Percentiles rank a stretch among this genome's conserved stretches.
phyloP scores from a whole-genome alignment of 2,888 invertebrate species.

The Meghimatium bilineatum region DNA sequence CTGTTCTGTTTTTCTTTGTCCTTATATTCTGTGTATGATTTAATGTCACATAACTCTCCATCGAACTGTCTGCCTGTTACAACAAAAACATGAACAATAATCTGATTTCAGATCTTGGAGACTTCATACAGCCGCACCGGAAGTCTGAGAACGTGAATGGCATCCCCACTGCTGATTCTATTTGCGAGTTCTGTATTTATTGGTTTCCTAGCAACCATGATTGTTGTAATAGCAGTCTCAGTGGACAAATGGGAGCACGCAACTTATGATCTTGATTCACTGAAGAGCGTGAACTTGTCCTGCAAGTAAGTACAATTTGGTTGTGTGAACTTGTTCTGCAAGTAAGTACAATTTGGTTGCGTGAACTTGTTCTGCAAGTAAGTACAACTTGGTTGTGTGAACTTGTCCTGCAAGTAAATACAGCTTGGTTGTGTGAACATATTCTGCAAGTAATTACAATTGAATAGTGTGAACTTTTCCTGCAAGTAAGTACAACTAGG shows the following conservation, averaged over 20 bases:
- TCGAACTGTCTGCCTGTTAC: too few species aligned
- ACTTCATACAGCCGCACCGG: too few species aligned
- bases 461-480: too few species aligned
- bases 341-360: not conserved
- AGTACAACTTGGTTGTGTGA: conserved; percentile 19
- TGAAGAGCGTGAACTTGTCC: conserved; percentile 47
- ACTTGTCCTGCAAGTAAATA: conserved; percentile 45
- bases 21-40: too few species aligned
- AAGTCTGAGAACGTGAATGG: conserved; percentile 36
- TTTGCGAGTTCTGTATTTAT: conserved; percentile 56
- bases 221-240: conserved; percentile 58
- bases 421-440: too few species aligned
- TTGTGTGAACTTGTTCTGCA: conserved; percentile 47
- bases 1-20: too few species aligned
- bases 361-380: conserved; percentile 48
- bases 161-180: conserved; percentile 60
- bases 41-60: too few species aligned
- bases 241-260: conserved; percentile 51
- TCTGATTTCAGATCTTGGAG: too few species aligned
- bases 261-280: conserved; percentile 42
- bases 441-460: too few species aligned
- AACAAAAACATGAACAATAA: too few species aligned
- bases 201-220: conserved; percentile 57
- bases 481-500: too few species aligned
- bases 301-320: conserved; percentile 25